Conservation (phyloP, 1,140 invertebrate genomes). For the Pseudobourletiella spinata region DNA sequence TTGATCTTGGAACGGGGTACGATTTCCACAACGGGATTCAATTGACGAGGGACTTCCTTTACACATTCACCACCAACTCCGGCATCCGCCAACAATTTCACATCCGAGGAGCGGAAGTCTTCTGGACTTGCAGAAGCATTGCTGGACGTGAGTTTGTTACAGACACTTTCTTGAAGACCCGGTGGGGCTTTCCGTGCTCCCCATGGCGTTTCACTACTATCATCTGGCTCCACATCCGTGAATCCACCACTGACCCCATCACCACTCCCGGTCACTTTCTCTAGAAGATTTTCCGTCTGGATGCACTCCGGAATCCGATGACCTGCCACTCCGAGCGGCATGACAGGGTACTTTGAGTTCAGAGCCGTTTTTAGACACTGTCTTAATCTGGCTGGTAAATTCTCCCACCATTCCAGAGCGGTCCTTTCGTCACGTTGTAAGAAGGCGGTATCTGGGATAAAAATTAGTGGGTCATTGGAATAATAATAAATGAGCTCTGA, state of each 20-base stretch:
- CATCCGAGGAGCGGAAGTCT: neutral
- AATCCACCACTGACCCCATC: neutral
- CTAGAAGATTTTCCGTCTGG: neutral
- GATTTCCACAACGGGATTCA: constrained; percentile 26
- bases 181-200: constrained; percentile 22
- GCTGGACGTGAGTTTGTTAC: constrained; percentile 16
- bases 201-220: constrained; percentile 27
- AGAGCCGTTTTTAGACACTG: constrained; percentile 16
- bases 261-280: neutral
- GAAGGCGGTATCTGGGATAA: constrained; percentile 21
- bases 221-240: constrained; percentile 18
- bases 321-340: constrained; percentile 32
- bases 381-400: constrained; percentile 15
- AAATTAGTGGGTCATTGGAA: neutral
- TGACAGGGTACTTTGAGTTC: constrained; percentile 17
- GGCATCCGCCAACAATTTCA: neutral
- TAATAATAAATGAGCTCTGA: constrained; percentile 1
- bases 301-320: constrained; percentile 28
- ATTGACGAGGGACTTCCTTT: too few species aligned
- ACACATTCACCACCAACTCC: too few species aligned
- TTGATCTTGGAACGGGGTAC: constrained; percentile 16
- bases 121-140: neutral
- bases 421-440: constrained; percentile 20
- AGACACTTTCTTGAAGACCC: constrained; percentile 28
- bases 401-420: constrained; percentile 15